Evolutionary conservation across 2,113 vertebrate species (phyloP).

Genomic region (Nansenia antarctica): DNA sequence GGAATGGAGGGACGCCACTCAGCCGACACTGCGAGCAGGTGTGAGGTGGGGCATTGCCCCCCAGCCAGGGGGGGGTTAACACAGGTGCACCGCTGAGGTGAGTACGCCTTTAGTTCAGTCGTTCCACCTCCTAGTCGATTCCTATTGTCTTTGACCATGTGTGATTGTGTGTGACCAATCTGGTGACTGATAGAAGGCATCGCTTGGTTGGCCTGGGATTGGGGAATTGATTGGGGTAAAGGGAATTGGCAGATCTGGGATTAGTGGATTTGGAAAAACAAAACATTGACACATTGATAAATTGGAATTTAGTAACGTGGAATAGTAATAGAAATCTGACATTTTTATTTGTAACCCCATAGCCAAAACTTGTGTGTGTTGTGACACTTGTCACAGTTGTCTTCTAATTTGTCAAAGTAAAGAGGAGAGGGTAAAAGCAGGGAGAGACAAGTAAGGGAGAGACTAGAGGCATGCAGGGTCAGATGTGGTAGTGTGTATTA

Average conservation of each 20-base stretch:
- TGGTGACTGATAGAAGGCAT: too few species aligned
- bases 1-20: background rate
- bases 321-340: too few species aligned
- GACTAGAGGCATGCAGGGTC: background rate
- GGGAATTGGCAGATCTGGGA: background rate
- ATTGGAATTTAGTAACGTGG: slow-evolving; percentile 19
- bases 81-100: background rate
- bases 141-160: background rate
- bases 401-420: too few species aligned
- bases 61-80: background rate
- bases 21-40: background rate
- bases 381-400: too few species aligned
- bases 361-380: too few species aligned
- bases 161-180: slow-evolving; percentile 1
- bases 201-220: too few species aligned
- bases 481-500: background rate
- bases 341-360: too few species aligned
- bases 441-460: background rate
- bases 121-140: background rate
- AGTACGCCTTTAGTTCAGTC: background rate
- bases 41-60: background rate
- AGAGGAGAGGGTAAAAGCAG: background rate
- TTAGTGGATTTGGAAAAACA: background rate
- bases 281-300: background rate
- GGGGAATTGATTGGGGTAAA: background rate